Evolutionary conservation across 2,888 invertebrate species (phyloP), one percentile per base, ranked within the genome.

Genomic region (Mycalesis mineus): DNA sequence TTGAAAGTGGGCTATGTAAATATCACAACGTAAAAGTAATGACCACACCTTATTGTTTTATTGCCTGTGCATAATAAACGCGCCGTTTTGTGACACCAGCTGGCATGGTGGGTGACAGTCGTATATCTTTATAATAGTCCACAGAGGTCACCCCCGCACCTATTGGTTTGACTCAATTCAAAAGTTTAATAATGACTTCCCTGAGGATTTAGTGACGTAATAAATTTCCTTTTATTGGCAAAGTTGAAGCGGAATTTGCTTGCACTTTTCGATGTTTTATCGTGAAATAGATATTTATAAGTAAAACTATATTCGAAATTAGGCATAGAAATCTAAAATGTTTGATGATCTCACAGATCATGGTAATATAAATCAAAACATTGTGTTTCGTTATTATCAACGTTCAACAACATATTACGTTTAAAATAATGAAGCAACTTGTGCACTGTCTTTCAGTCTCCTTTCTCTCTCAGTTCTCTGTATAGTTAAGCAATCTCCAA

Each of bases 11-110:
- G 7, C 14, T 28, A n/a, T 31, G 22, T n/a, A 29, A 51, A 31
- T 40, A 14, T 51, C 39, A 29, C 50, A 28, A 39, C 50, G 14
- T 15, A 42, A 44, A 55, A 55, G 40, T 41, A 15, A 42, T 41
- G 40, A 41, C 22, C 13, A 64, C 72, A 66, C 60, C 68, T 75
- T 67, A 75, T 69, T 76, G 71, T 77, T 78, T 77, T 75, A 78
- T 74, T 74, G 71, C 70, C 71, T 68, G 70, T 69, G 73, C 67
- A 72, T 75, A 73, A 78, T 77, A 73, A 75, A 75, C 68, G 65
- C 59, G 60, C 70, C 65, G 61, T 70, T 71, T 66, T 64, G 64
- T 60, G 70, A 72, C 73, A 77, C 72, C 69, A 71, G 70, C 76
- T 73, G 66, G 65, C 60, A 60, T 66, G 68, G 66, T 14, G 48